Percentiles rank a stretch among this genome's conserved stretches.
Evolutionary conservation across 2,888 invertebrate genomes (phyloP).

Genomic region (Sphecodes monilicornis): DNA sequence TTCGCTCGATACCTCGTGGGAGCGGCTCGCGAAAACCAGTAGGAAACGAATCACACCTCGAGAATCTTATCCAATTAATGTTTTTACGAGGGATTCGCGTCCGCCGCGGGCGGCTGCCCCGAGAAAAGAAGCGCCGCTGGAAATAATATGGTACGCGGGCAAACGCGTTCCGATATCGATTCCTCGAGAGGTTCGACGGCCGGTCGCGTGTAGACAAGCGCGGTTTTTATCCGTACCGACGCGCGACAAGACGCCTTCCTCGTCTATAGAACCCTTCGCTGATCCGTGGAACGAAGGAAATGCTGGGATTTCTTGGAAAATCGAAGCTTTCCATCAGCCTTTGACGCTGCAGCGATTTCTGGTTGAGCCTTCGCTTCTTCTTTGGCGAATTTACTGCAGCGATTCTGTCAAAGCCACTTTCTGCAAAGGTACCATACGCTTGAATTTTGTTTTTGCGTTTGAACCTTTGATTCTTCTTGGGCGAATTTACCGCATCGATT

Average conservation of each 20-base stretch:
- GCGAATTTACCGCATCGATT: no score
- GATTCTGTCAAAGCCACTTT: not conserved
- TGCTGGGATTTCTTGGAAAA: not conserved
- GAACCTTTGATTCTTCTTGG: not conserved
- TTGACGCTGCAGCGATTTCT: not conserved
- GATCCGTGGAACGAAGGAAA: not conserved
- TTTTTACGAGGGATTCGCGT: slow-evolving; percentile 54
- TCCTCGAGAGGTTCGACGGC: slow-evolving; percentile 27
- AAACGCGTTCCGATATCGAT: slow-evolving; percentile 31
- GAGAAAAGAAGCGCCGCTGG: slow-evolving; percentile 24
- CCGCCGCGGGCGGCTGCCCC: not conserved
- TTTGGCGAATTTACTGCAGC: not conserved
- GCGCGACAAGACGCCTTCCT: slow-evolving; percentile 20
- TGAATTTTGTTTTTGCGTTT: not conserved
- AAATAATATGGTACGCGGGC: slow-evolving; percentile 31
- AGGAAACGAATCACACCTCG: slow-evolving; percentile 66
- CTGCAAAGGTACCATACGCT: not conserved
- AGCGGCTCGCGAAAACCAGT: slow-evolving; percentile 56
- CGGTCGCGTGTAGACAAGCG: not conserved
- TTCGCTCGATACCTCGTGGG: slow-evolving; percentile 50
- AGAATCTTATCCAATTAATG: slow-evolving; percentile 70
- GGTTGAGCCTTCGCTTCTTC: not conserved
- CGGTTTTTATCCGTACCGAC: slow-evolving; percentile 26
- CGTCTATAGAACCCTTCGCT: not conserved
- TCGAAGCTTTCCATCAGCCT: not conserved